A percentile compares a stretch with the other conserved stretches of the same genome.
phyloP scores from a whole-genome alignment of 2,113 vertebrate species.

The Oncorhynchus mykiss region DNA sequence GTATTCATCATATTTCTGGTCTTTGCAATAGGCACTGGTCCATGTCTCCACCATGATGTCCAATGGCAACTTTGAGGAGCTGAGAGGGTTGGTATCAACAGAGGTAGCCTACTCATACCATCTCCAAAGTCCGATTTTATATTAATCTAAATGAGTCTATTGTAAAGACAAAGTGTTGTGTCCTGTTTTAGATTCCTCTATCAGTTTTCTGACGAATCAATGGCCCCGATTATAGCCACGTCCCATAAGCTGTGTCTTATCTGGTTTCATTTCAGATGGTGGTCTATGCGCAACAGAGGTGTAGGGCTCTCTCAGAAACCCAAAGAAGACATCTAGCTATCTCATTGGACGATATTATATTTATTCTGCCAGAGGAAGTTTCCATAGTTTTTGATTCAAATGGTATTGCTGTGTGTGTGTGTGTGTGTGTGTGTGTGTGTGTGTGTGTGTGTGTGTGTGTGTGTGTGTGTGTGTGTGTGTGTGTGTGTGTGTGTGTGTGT shows the following conservation, averaged over 20 bases:
- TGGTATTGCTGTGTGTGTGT: not conserved
- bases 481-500: not conserved
- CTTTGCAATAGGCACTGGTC: constrained; percentile 55
- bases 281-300: constrained; percentile 46
- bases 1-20: not conserved
- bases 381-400: constrained; percentile 47
- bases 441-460: not conserved
- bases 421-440: not conserved
- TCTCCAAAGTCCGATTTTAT: not conserved
- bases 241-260: not conserved
- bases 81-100: constrained; percentile 49
- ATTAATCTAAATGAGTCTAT: not conserved
- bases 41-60: constrained; percentile 59
- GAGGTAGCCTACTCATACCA: constrained; percentile 46
- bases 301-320: constrained; percentile 20
- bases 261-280: constrained; percentile 44
- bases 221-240: too few species aligned
- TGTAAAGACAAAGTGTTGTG: not conserved
- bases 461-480: not conserved
- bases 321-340: constrained; percentile 50
- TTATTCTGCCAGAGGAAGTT: constrained; percentile 57
- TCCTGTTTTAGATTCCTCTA: not conserved
- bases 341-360: constrained; percentile 54
- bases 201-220: not conserved
- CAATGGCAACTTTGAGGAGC: constrained; percentile 42